These are phyloP conservation scores for Liodrosophila aerea DNA, from an alignment of 2,888 invertebrate species.

Conservation along the genomic window DNA sequence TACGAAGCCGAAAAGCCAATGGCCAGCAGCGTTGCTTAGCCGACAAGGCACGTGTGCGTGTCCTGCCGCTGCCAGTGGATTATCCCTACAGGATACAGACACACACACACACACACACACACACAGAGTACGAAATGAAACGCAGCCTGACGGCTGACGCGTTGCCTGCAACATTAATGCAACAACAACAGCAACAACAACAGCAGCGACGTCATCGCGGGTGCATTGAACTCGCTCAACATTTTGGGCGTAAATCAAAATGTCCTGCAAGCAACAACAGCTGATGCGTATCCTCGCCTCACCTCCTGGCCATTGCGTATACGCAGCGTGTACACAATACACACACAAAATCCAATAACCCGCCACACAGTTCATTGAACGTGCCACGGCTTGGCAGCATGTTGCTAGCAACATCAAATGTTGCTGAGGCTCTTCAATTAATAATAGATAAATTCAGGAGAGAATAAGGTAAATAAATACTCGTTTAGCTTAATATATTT, in stretches of 20 bases:
- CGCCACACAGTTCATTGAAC: slow-evolving; percentile 47
- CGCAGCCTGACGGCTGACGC: slow-evolving; percentile 32
- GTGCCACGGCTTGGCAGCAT: slow-evolving; percentile 20
- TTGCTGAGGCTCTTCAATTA: too few relatives aligned
- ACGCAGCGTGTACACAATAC: slow-evolving; percentile 33
- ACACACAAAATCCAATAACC: slow-evolving; percentile 2
- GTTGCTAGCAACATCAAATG: slow-evolving; percentile 29
- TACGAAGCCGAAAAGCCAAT: slow-evolving; percentile 73
- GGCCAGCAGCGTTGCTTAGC: slow-evolving; percentile 51
- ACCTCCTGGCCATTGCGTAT: slow-evolving; percentile 42
- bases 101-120: slow-evolving; percentile 5
- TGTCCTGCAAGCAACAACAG: slow-evolving; percentile 47
- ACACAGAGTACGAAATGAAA: background rate
- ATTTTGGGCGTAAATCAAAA: slow-evolving; percentile 67
- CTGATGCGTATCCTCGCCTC: slow-evolving; percentile 37
- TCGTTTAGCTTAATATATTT: too few relatives aligned
- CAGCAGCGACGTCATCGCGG: slow-evolving; percentile 18
- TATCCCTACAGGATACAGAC: slow-evolving; percentile 61
- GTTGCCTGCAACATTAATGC: slow-evolving; percentile 21
- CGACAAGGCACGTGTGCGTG: slow-evolving; percentile 65
- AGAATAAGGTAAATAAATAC: too few relatives aligned
- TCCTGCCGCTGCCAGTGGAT: slow-evolving; percentile 58
- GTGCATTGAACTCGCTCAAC: slow-evolving; percentile 66
- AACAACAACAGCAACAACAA: slow-evolving; percentile 2
- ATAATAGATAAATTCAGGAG: too few relatives aligned